Conservation (phyloP, 2,888 invertebrate species). For the Zootermopsis nevadensis region DNA sequence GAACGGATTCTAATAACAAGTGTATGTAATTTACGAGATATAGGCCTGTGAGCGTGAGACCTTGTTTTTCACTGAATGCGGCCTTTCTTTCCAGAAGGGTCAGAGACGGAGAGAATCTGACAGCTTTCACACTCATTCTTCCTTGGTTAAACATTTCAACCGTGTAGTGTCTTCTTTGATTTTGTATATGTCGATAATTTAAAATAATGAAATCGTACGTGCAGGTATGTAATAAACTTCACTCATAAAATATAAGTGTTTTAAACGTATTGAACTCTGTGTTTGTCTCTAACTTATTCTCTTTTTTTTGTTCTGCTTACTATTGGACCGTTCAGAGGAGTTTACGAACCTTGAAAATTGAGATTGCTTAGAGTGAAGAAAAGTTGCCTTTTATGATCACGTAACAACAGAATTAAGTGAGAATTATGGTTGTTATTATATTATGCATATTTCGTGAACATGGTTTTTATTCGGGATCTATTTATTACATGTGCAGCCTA, state of each 20-base stretch:
- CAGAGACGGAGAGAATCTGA: too few relatives aligned
- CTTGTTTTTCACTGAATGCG: too few relatives aligned
- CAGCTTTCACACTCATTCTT: too few relatives aligned
- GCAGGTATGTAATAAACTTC: too few relatives aligned
- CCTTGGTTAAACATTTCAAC: too few relatives aligned
- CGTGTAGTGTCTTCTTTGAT: too few relatives aligned
- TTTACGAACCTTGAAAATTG: conserved; percentile 6
- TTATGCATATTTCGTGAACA: conserved; percentile 19
- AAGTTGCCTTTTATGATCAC: background rate
- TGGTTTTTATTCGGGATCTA: background rate
- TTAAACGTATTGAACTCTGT: background rate
- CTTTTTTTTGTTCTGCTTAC: background rate
- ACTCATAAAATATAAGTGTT: too few relatives aligned
- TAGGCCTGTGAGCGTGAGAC: too few relatives aligned
- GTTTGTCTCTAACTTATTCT: background rate
- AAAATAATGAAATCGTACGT: too few relatives aligned
- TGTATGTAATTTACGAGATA: too few relatives aligned
- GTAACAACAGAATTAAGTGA: conserved; percentile 33
- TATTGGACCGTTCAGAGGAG: background rate
- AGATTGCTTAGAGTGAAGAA: conserved; percentile 20
- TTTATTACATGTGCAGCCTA: background rate
- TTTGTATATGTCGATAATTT: too few relatives aligned
- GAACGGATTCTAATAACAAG: background rate
- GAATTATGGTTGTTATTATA: background rate
- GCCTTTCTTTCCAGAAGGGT: too few relatives aligned